Evolutionary conservation across 2,888 invertebrate genomes (phyloP).

Genomic region (Eremobia ochroleuca): DNA sequence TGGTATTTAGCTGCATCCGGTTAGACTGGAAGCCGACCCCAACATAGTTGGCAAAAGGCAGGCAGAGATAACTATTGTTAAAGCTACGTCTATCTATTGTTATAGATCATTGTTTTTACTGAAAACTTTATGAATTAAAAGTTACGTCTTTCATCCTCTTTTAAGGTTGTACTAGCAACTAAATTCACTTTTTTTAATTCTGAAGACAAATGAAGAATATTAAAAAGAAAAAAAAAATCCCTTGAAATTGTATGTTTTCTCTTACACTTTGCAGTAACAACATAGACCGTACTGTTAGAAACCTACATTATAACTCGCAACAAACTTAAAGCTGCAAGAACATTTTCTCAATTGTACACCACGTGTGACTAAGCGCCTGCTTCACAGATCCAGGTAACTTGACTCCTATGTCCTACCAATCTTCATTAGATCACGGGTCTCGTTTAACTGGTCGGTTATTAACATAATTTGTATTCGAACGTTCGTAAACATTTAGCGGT

Average conservation of each 20-base stretch:
- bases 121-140: background rate
- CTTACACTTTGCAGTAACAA: background rate
- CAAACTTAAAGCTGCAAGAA: slow-evolving; percentile 32
- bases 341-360: slow-evolving; percentile 32
- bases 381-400: slow-evolving; percentile 5
- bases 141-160: background rate
- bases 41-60: too few relatives aligned
- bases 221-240: background rate
- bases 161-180: background rate
- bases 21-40: too few relatives aligned
- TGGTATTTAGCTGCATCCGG: too few relatives aligned
- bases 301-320: background rate
- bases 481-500: slow-evolving; percentile 50
- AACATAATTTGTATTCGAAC: slow-evolving; percentile 49
- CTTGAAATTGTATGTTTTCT: background rate
- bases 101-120: background rate
- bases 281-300: background rate
- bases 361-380: slow-evolving; percentile 42
- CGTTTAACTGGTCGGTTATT: slow-evolving; percentile 11
- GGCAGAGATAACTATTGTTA: too few relatives aligned
- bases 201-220: background rate
- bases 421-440: slow-evolving; percentile 8
- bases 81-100: too few relatives aligned
- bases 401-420: background rate
- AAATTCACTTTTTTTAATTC: background rate